phyloP scores from a whole-genome alignment of 1,140 invertebrate genomes.

The Piezodorus guildinii region DNA sequence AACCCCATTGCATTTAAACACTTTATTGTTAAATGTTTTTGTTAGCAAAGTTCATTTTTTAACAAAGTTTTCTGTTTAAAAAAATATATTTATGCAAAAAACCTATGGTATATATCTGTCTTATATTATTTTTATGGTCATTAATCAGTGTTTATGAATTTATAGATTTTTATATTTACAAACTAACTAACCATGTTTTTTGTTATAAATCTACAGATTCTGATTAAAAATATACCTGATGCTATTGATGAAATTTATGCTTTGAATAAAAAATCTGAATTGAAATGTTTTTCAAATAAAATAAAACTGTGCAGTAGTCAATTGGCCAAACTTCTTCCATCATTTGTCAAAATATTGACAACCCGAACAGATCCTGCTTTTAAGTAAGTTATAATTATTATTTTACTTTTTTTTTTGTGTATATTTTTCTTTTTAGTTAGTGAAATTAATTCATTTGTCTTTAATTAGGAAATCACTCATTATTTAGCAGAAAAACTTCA shows the following conservation, averaged over 20 bases:
- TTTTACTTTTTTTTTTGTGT: neutral
- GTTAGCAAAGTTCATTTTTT: too few relatives aligned
- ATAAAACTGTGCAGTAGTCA: conserved; percentile 21
- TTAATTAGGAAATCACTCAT: conserved; percentile 14
- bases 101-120: too few relatives aligned
- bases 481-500: conserved; percentile 17
- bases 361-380: conserved; percentile 6
- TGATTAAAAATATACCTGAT: neutral
- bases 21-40: too few relatives aligned
- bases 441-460: neutral
- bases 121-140: too few relatives aligned
- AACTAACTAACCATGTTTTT: too few relatives aligned
- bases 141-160: too few relatives aligned
- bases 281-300: conserved; percentile 12
- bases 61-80: too few relatives aligned
- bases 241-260: conserved; percentile 4
- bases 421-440: neutral
- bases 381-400: conserved; percentile 5
- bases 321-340: conserved; percentile 13
- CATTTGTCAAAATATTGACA: neutral
- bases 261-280: neutral
- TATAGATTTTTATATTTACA: too few relatives aligned
- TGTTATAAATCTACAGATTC: neutral
- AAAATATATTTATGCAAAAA: too few relatives aligned
- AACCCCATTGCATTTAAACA: too few relatives aligned